Base-by-base conservation (phyloP, 37 sponge, comb jelly and placozoan genomes). In the Aplysina aerophoba region DNA sequence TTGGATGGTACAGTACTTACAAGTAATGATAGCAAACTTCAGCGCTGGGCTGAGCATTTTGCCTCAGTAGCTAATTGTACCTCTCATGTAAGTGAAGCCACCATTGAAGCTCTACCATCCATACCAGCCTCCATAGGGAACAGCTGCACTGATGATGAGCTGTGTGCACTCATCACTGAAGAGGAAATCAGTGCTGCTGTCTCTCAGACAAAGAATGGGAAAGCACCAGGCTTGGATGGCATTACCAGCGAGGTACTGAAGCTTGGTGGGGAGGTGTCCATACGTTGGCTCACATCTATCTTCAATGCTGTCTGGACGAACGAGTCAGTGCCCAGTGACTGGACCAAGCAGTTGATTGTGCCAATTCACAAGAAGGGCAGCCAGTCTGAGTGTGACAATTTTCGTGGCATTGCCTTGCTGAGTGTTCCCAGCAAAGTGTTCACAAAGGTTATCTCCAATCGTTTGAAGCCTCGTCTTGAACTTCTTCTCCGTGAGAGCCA, bases 351-450 rank as follows among this genome's bases (percentile, higher is more conserved):
- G 13, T 21, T 73, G 31, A 30, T 73, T 73, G 74, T 73, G 41
- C 74, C 74, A 22, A 38, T 73, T 38, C 74, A 73, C 41, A 73
- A 73, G 74, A 73, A 73, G 74, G 74, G 74, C 41, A 73, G 74
- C 30, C 37, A 73, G 30, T 38, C 74, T 33, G 40, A 38, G 31
- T 73, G 74, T 37, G 41, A 37, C 74, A 73, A 73, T 41, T 73
- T 38, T 41, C 37, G 41, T 21, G 74, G 74, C 17, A 73, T 73
- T 21, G 19, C 40, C 74, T 37, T 73, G 40, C 74, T 73, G 74
- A 73, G 74, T 37, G 41, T 73, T 38, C 74, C 74, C 41, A 73
- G 74, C 74, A 84, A 84, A 50, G 69, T 84, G 25, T 84, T 69
- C 39, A 39, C 65, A 33, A 67, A 40, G 84, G 73, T 84, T 25